A percentile compares a stretch with the other conserved stretches of the same genome.
phyloP scores from a whole-genome alignment of 1,140 invertebrate species.

The Planococcus citri region DNA sequence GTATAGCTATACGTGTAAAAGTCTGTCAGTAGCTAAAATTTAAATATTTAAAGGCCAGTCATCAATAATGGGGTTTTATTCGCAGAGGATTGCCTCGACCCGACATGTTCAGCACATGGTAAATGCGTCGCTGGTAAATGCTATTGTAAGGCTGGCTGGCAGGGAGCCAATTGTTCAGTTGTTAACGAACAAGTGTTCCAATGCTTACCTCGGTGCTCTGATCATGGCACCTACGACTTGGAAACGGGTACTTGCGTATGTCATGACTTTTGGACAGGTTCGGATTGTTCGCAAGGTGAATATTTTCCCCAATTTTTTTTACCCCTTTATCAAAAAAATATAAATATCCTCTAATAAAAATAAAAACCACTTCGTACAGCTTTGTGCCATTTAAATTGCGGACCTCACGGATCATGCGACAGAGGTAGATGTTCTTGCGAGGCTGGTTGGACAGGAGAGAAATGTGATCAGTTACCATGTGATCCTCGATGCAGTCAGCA shows the following conservation, averaged over 20 bases:
- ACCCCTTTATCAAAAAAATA: not conserved
- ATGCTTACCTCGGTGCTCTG: slow-evolving; percentile 78
- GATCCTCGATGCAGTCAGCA: slow-evolving; percentile 85
- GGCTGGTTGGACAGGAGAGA: slow-evolving; percentile 77
- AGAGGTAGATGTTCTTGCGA: slow-evolving; percentile 78
- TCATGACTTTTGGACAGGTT: slow-evolving; percentile 76
- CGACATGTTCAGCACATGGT: slow-evolving; percentile 79
- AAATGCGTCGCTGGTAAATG: slow-evolving; percentile 85
- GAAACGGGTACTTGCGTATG: slow-evolving; percentile 76
- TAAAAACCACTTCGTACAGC: no score
- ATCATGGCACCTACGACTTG: slow-evolving; percentile 77
- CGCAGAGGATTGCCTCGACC: slow-evolving; percentile 71
- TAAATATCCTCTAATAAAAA: no score
- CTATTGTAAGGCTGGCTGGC: slow-evolving; percentile 90
- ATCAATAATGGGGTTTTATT: not conserved
- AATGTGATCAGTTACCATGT: slow-evolving; percentile 80
- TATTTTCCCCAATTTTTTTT: no score
- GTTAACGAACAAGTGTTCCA: slow-evolving; percentile 78
- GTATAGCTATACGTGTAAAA: no score
- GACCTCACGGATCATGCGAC: slow-evolving; percentile 76
- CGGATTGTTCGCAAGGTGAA: slow-evolving; percentile 83
- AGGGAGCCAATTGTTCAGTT: slow-evolving; percentile 74
- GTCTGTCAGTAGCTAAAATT: no score
- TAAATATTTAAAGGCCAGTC: not conserved
- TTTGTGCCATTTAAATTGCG: slow-evolving; percentile 80